Conservation (phyloP, 2,888 invertebrate species). For the Ichneumon xanthorius region DNA sequence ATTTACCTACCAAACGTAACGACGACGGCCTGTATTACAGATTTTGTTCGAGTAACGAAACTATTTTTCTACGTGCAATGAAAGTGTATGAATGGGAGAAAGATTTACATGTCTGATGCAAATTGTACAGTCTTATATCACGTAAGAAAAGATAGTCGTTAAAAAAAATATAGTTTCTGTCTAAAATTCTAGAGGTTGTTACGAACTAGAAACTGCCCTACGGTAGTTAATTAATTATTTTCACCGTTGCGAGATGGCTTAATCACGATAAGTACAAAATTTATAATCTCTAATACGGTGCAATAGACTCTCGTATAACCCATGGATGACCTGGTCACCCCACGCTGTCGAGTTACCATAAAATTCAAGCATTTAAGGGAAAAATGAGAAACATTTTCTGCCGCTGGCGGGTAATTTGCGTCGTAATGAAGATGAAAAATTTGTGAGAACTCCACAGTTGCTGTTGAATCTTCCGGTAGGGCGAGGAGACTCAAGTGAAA, state of each 20-base stretch:
- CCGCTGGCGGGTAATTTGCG: slow-evolving; percentile 50
- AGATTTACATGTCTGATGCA: background rate
- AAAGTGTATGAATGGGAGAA: background rate
- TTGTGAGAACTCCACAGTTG: slow-evolving; percentile 11
- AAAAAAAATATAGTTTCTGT: background rate
- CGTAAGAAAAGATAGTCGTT: background rate
- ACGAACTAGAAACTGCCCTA: background rate
- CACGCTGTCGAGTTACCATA: slow-evolving; percentile 2
- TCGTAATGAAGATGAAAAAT: slow-evolving; percentile 52
- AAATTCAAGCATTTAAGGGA: slow-evolving; percentile 49
- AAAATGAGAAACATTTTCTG: slow-evolving; percentile 38
- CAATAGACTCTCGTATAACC: background rate
- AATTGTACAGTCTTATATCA: background rate
- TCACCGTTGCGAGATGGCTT: background rate
- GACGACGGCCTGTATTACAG: no score
- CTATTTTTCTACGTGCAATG: background rate
- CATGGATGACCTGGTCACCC: background rate
- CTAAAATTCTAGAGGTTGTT: background rate
- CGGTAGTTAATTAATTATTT: background rate
- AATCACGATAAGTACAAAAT: background rate
- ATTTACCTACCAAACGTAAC: background rate
- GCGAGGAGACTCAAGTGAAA: slow-evolving; percentile 3
- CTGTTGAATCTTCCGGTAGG: slow-evolving; percentile 16
- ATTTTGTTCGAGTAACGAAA: background rate
- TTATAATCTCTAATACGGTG: slow-evolving; percentile 14